A percentile compares a stretch with the other conserved stretches of the same genome.
Conservation (phyloP, 1,140 invertebrate species). For the Bombus waltoni region DNA sequence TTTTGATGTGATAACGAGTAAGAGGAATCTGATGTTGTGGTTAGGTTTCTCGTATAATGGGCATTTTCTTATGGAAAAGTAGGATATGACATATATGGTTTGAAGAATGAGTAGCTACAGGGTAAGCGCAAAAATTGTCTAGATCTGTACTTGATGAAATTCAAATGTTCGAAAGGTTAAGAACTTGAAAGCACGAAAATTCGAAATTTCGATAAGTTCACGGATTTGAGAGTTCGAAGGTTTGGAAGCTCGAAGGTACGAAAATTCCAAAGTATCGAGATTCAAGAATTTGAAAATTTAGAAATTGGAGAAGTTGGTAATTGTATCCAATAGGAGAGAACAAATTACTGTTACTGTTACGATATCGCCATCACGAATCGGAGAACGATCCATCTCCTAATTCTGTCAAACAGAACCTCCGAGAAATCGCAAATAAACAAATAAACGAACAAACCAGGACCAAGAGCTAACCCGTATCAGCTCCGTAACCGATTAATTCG, state of each 20-base stretch:
- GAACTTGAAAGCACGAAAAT: too few species aligned
- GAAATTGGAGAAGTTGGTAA: background rate
- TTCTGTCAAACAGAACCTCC: background rate
- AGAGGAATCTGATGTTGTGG: background rate
- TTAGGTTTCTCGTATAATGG: background rate
- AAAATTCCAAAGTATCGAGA: too few species aligned
- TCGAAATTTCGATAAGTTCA: too few species aligned
- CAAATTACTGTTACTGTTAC: background rate
- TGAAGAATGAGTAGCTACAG: background rate
- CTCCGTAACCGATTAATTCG: conserved; percentile 11
- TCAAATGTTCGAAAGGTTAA: background rate
- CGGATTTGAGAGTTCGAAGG: too few species aligned
- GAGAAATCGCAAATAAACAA: background rate
- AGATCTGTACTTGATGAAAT: background rate
- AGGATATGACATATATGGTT: background rate
- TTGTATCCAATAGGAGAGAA: background rate
- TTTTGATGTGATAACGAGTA: background rate
- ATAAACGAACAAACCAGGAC: background rate
- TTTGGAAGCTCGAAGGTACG: too few species aligned
- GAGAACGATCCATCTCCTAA: background rate
- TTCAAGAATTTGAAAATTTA: background rate
- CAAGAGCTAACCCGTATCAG: background rate
- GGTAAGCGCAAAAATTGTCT: too few species aligned
- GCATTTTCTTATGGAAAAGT: too few species aligned
- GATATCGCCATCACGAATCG: background rate